phyloP scores from a whole-genome alignment of 2,888 invertebrate genomes.

The Urechis unicinctus region DNA sequence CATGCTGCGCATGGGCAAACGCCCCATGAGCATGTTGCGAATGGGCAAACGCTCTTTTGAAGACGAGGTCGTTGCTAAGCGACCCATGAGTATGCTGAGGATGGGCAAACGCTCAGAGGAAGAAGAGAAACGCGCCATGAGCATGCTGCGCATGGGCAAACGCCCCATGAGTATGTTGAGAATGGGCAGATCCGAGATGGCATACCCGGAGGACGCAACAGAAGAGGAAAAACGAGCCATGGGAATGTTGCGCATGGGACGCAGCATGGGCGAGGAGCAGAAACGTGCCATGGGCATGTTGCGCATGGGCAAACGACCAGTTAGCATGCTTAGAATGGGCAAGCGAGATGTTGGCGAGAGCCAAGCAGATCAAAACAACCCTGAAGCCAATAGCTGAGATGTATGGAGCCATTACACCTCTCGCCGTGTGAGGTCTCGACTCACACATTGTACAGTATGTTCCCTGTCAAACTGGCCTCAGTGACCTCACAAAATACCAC shows the following conservation, averaged over 20 bases:
- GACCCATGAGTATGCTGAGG: neutral
- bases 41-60: conserved; percentile 7
- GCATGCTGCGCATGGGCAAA: conserved; percentile 1
- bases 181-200: too few species aligned
- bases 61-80: neutral
- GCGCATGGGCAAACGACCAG: conserved; percentile 17
- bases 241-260: conserved; percentile 21
- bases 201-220: too few species aligned
- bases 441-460: too few species aligned
- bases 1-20: conserved; percentile 22
- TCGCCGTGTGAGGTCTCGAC: too few species aligned
- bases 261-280: neutral
- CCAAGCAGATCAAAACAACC: too few species aligned
- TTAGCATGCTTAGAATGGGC: neutral
- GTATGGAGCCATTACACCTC: too few species aligned
- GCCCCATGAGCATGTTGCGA: conserved; percentile 11
- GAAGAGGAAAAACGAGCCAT: conserved; percentile 12
- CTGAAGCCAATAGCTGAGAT: too few species aligned
- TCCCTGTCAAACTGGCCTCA: too few species aligned
- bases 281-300: conserved; percentile 17
- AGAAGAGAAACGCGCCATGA: conserved; percentile 1
- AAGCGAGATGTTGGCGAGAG: too few species aligned
- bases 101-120: neutral
- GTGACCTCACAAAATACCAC: too few species aligned
- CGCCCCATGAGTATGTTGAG: conserved; percentile 1